A percentile compares a stretch with the other conserved stretches of the same genome.
These are phyloP conservation scores for Lemur catta DNA, from an alignment of 2,797 vertebrate genomes.

Conservation along the genomic window DNA sequence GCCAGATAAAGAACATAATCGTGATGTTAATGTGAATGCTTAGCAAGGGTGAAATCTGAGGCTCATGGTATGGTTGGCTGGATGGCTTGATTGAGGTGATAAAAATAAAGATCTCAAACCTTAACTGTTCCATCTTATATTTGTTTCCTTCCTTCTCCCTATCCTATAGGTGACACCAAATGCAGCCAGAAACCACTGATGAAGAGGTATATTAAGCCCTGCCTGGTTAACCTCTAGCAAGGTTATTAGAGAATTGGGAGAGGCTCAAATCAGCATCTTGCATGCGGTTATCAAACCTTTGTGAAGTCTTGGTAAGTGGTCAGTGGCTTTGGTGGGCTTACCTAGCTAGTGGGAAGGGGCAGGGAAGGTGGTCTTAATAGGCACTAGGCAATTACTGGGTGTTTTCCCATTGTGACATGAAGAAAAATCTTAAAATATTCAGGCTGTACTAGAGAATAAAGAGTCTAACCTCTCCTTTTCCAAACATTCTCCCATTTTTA, in stretches of 20 bases:
- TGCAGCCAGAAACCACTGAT: not conserved
- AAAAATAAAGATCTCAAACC: conserved; percentile 30
- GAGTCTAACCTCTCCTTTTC: conserved; percentile 20
- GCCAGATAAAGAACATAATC: not conserved
- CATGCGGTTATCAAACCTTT: not conserved
- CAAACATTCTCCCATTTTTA: not conserved
- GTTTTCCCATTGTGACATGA: not conserved
- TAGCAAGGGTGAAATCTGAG: conserved; percentile 5
- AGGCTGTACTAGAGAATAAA: not conserved
- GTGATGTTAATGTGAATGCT: not conserved
- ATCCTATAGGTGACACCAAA: not conserved
- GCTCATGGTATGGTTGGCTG: not conserved
- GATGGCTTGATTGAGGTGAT: not conserved
- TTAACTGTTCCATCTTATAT: not conserved
- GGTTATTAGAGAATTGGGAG: conserved; percentile 43
- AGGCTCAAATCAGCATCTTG: not conserved
- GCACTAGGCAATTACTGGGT: not conserved
- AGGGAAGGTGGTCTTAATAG: not conserved
- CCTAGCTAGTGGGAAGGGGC: not conserved
- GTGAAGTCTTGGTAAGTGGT: conserved; percentile 57
- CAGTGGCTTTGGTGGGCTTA: not conserved
- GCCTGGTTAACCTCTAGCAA: not conserved
- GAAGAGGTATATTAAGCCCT: conserved; percentile 6
- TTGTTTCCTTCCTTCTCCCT: conserved; percentile 34
- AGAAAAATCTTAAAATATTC: conserved; percentile 17